Evolutionary conservation across 1,140 invertebrate species (phyloP), one percentile per base, ranked within the genome.

Genomic region (Nixonia krombeini): DNA sequence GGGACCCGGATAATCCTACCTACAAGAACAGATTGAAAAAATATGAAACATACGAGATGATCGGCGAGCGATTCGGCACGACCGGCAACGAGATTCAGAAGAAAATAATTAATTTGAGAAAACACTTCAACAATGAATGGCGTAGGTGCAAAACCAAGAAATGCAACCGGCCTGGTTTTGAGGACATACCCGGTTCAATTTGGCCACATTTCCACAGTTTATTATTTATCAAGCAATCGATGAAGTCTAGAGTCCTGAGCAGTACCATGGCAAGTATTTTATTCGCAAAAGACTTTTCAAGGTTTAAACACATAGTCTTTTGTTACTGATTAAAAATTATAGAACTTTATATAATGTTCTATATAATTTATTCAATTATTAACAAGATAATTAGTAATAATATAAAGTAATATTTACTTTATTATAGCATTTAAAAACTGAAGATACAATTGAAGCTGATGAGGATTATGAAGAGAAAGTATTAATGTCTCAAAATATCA

Each of bases 71-170:
- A 3, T 70, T 70, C 42, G 37, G 13, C 33, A 70, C 67, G 0
- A 52, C 59, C 21, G 38, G 58, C 7, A 50, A 70, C 13, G 67
- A 70, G 26, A 44, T 70, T 28, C 59, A 70, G 4, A 70, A 55
- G 38, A 70, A 70, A 42, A 28, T 70, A 13, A 33, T 70, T 35
- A 70, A 64, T 57, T 56, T 70, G 23, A 33, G 61, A 4, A 70
- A 70, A 56, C 67, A 70, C 33, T 64, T 70, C 35, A 64, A 70
- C 42, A 70, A 64, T 13, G 67, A 70, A 29, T 70, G 67, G 59
- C 67, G 59, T 8, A 44, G 67, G 9, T 70, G 67, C 37, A 52
- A 46, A n/a, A 59, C 23, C 37, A 42, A 52, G 21, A 64, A 64
- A 16, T 56, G 61, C 44, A 51, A 50, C 18, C 59, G 59, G n/a